These are phyloP conservation scores for Pogonomyrmex barbatus DNA, from an alignment of 1,140 invertebrate species.

Conservation along the genomic window DNA sequence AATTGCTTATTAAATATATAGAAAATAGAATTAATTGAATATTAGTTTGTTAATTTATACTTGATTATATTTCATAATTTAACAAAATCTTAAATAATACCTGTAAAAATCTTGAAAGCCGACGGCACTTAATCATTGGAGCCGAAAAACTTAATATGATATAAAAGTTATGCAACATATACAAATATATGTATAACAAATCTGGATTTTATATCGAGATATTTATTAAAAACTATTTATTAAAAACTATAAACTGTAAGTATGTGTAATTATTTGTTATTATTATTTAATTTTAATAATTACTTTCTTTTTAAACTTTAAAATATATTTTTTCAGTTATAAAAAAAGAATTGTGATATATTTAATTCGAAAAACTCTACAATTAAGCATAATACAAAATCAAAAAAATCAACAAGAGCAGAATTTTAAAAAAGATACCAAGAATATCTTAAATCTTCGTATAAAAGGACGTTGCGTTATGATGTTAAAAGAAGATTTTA, in stretches of 20 bases:
- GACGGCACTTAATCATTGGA: conserved; percentile 10
- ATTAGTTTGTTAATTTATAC: neutral
- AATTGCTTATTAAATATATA: neutral
- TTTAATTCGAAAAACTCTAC: neutral
- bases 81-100: neutral
- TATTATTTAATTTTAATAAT: neutral
- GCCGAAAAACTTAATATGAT: too few relatives aligned
- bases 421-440: neutral
- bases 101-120: neutral
- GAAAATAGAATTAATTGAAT: neutral
- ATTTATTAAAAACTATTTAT: neutral
- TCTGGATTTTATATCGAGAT: neutral
- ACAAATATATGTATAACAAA: neutral
- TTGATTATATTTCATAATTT: neutral
- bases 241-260: neutral
- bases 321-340: neutral
- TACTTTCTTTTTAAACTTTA: neutral
- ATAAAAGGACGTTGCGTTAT: neutral
- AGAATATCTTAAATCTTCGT: neutral
- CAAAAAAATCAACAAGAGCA: neutral
- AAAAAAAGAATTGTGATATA: neutral
- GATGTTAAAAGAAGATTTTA: conserved; percentile 20
- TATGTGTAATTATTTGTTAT: neutral
- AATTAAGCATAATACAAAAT: neutral
- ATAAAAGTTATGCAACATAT: conserved; percentile 20